Percentiles rank a stretch among this genome's conserved stretches.
Conservation (phyloP, 2,113 vertebrate species). For the Edolisoma coerulescens region DNA sequence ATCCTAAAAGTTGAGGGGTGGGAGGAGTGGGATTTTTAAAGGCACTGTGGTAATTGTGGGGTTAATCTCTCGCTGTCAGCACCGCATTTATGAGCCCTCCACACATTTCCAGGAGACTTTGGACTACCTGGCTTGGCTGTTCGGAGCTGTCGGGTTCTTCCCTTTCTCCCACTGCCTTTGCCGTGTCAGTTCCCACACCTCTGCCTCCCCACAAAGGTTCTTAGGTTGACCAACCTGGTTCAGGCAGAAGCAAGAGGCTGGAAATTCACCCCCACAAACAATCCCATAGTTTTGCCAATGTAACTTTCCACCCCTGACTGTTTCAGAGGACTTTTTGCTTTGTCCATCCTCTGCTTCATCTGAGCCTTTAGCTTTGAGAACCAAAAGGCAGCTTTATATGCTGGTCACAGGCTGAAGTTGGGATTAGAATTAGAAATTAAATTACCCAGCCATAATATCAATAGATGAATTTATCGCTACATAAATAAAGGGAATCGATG, state of each 20-base stretch:
- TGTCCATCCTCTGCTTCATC: neutral
- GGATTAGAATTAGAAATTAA: slow-evolving; percentile 10
- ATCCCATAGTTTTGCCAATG: neutral
- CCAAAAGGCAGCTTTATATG: neutral
- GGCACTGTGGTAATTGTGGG: neutral
- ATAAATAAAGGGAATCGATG: neutral
- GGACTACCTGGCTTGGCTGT: neutral
- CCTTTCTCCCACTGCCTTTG: neutral
- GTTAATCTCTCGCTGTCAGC: neutral
- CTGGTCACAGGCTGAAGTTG: neutral
- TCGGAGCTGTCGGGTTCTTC: neutral
- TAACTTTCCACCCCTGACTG: neutral
- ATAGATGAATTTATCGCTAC: neutral
- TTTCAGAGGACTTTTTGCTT: neutral
- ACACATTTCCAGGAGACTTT: neutral
- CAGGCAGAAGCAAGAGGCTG: neutral
- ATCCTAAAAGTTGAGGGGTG: neutral
- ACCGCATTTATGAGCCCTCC: neutral
- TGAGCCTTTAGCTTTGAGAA: neutral
- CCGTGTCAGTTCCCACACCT: neutral
- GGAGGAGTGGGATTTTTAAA: neutral
- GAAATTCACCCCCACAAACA: neutral
- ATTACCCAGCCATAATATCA: neutral
- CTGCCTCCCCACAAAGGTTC: neutral
- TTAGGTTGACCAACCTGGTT: neutral